Evolutionary conservation across 2,113 vertebrate genomes (phyloP), one percentile per base, ranked within the genome.

Genomic region (Numida meleagris): DNA sequence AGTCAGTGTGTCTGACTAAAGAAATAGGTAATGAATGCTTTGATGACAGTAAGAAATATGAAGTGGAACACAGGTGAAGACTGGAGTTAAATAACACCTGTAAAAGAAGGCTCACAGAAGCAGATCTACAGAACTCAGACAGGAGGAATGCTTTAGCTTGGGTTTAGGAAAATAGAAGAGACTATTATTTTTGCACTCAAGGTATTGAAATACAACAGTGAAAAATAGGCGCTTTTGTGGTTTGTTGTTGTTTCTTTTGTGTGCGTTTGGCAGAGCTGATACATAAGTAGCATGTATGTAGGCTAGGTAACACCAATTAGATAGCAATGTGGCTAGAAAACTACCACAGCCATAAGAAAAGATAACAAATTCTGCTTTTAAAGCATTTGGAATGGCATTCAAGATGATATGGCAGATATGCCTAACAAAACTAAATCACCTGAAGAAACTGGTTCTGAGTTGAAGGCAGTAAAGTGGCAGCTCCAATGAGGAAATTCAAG

Each of bases 251-350:
- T 53, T 62, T 42, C 45, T 78, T 82, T 46, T 29, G 33, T 50
- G n/a, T 27, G 19, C 10, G 4, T 63, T 68, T 70, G 46, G 82
- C 53, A 80, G 36, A 29, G 46, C 4, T 62, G 50, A 80, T 55
- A 65, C 2, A 5, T 31, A 58, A 75, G 6, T 12, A 63, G 24
- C 18, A 45, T 0, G 0, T 27, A 63, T 3, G 19, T 14, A 72
- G 74, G 23, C 36, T 27, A 77, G 21, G 25, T 66, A 66, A 70
- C 14, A 77, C 59, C 16, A 46, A 14, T 15, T 81, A 66, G 16
- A 53, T 1, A 62, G n/a, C 14, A 65, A 50, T 31, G 18, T 53
- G 20, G 40, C 38, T 13, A 43, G 29, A 63, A 61, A 36, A 43
- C 27, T 48, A 33, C 34, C 51, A 82, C 57, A 78, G 67, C 31